Base-by-base conservation (phyloP, 2,888 invertebrate genomes). In the Ophion ellenae region DNA sequence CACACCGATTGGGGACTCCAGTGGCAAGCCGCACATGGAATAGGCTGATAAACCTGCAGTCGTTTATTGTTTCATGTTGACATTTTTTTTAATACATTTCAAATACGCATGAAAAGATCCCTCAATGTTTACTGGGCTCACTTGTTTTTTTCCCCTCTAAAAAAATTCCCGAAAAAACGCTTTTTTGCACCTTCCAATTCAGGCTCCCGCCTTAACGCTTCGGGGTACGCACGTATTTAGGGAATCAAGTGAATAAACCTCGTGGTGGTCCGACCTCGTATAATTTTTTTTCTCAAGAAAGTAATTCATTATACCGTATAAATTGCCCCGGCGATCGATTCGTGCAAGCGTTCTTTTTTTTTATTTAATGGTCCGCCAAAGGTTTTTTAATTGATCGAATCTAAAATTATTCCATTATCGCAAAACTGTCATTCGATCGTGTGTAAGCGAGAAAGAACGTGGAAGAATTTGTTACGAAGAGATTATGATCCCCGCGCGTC, bases 191-290 rank as follows among this genome's bases (percentile, higher is more conserved):
- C 24, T 24, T 24, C 24, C 24, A 24, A 24, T 2, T 24, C 24
- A 24, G 1, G 24, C 24, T 24, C 24, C 24, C 24, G 24, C 24
- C 24, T 24, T 28, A 28, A 28, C 3, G 59, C 59, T 36, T 36
- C 36, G 20, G 36, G 7, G 9, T 20, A 66, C n/a, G 53, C n/a
- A 24, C 45, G 32, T 7, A 20, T 20, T 7, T 14, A 57, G 20
- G 57, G 20, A 57, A 11, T n/a, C 40, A 14, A 79, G 79, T 63
- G 73, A 59, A 28, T 59, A 75, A 81, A 28, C 59, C 66, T 70
- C 73, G 82, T 85, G 69, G 66, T 24, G 61, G 71, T 76, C 79
- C 79, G 85, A 82, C 79, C 67, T 61, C 85, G 79, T 82, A 79
- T 82, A 82, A 32, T 32, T 2, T 32, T 32, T 32, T 32, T 24